Base-by-base conservation (phyloP, 2,113 vertebrate genomes). In the Menura novaehollandiae region DNA sequence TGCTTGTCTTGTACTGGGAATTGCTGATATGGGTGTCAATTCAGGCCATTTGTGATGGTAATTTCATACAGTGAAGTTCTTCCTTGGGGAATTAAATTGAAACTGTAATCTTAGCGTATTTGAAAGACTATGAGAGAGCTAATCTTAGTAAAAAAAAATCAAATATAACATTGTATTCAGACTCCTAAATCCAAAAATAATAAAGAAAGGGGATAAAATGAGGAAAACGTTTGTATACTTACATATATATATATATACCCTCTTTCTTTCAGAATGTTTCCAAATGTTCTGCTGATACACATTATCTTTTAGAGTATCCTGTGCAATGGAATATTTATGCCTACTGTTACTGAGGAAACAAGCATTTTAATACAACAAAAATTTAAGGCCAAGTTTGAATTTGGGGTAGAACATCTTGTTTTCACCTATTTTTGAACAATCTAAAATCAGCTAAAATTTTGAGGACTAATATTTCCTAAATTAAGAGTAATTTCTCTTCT, bases 161-260 rank as follows among this genome's bases (percentile, higher is more conserved):
- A 53, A 26, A 47, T 18, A 22, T 23, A 49, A 30, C 13, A 30
- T 26, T 37, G 6, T 13, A 35, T 68, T 78, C 23, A 51, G 32
- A 46, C 3, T 58, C 11, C 13, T 12, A 39, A 78, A 18, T 59
- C 0, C 1, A 63, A 66, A 92, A 67, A 55, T 13, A 67, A 7
- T 19, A 69, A 60, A 8, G 9, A 82, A 77, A 60, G 21, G 1
- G 8, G 1, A 0, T 10, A 35, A 91, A 81, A 26, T n/a, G 16
- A 87, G 21, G 14, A 69, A 77, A 91, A 41, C 0, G 0, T 3
- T 41, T 66, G 5, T 17, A 7, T 3, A n/a, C n/a, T n/a, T n/a
- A 10, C 13, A 27, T 18, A 19, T 3, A n/a, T 4, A 55, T 30
- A 51, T 5, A 19, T 5, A 27, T 43, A 37, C 4, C 1, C 0